phyloP scores from a whole-genome alignment of 1,140 invertebrate species.

The Gryon sp. region DNA sequence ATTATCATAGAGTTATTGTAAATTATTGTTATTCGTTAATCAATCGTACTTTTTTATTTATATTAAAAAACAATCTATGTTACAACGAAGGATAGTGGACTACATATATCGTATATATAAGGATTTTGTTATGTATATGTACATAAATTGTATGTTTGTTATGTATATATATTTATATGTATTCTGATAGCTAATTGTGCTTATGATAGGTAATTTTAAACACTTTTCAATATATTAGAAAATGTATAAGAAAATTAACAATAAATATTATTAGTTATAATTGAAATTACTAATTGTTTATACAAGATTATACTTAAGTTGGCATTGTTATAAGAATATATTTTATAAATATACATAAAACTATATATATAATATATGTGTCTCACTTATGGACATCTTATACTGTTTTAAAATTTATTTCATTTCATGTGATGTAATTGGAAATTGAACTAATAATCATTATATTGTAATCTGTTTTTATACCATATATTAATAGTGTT shows the following conservation, averaged over 20 bases:
- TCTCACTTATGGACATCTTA: slow-evolving; percentile 36
- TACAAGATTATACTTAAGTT: neutral
- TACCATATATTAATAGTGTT: slow-evolving; percentile 49
- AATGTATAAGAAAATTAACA: too few species aligned
- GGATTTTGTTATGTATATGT: slow-evolving; percentile 30
- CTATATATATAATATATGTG: slow-evolving; percentile 55
- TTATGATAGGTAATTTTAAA: neutral
- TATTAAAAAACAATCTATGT: slow-evolving; percentile 46
- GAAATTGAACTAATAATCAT: slow-evolving; percentile 44
- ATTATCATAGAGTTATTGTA: slow-evolving; percentile 22
- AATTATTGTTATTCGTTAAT: slow-evolving; percentile 25
- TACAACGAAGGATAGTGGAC: slow-evolving; percentile 59
- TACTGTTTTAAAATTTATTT: slow-evolving; percentile 32
- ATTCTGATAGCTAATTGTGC: slow-evolving; percentile 29
- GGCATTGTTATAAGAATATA: slow-evolving; percentile 45
- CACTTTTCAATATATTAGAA: neutral
- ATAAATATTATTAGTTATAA: too few species aligned
- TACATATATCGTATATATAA: slow-evolving; percentile 54
- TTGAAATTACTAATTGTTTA: too few species aligned
- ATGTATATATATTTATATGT: slow-evolving; percentile 41
- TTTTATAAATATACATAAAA: slow-evolving; percentile 41
- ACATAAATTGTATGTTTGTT: slow-evolving; percentile 31
- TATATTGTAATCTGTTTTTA: slow-evolving; percentile 54
- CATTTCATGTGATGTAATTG: slow-evolving; percentile 35
- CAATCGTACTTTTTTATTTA: slow-evolving; percentile 10